Evolutionary conservation across 2,888 invertebrate species (phyloP), one percentile per base, ranked within the genome.

Genomic region (Silvanus unidentatus): DNA sequence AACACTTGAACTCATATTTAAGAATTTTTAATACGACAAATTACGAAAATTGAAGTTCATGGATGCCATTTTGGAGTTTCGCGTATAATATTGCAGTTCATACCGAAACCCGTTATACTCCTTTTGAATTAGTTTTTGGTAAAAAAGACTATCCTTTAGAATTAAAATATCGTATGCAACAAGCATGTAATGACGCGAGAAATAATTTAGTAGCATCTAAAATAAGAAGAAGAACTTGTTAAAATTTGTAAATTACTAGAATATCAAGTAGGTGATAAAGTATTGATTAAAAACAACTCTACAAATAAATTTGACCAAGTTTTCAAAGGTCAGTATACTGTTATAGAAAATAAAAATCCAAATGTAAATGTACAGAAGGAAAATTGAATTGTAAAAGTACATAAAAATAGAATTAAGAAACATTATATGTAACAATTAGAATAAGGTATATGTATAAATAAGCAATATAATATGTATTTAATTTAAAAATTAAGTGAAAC

Each of bases 51-150:
- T 53, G 53, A 46, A 47, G 49, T 34, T 35, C 43, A 6, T 52
- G 49, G 51, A 29, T 53, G 1, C 42, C 36, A 9, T 53, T 42
- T 46, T 53, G 51, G 48, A 45, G 47, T 29, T 53, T 53, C 43
- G 16, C 45, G 22, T 53, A 41, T 40, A 51, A 52, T 36, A 50
- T 44, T 32, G 47, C 42, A 30, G 50, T 53, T 1, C 49, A 53
- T 43, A 42, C 47, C 4, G 44, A 46, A 42, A 54, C 50, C 11
- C 32, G 40, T 16, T 49, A 47, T 37, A 49, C 51, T 12, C 45
- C 49, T 2, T 48, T 40, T 30, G 49, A 52, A 40, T 45, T 52
- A 41, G 46, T 52, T 14, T 50, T 48, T 40, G 48, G 47, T 11
- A 48, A 50, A 37, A 11, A 14, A n/a, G 13, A 15, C 12, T 40